Evolutionary conservation across 1,140 invertebrate genomes (phyloP).

Genomic region (Ptiloglossa arizonensis): DNA sequence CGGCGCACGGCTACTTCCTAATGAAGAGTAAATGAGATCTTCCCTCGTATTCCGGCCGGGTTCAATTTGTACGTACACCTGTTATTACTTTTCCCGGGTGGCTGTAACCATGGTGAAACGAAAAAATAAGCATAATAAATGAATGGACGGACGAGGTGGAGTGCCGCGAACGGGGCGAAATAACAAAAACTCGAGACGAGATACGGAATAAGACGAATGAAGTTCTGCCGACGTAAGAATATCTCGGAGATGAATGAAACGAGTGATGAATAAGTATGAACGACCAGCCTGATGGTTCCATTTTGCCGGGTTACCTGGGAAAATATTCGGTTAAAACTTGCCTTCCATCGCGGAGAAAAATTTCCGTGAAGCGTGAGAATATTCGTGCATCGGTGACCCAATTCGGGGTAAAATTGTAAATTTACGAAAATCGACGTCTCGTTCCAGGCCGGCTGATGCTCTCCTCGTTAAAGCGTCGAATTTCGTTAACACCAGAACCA

Average conservation of each 20-base stretch:
- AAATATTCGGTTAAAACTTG: slow-evolving; percentile 14
- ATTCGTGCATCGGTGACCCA: not conserved
- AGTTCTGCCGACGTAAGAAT: not conserved
- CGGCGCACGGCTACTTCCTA: not conserved
- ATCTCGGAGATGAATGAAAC: slow-evolving; percentile 14
- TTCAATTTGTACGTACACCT: slow-evolving; percentile 40
- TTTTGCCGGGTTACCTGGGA: not conserved
- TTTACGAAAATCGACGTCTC: not conserved
- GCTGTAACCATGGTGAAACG: not conserved
- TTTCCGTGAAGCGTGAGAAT: not conserved
- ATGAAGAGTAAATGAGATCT: slow-evolving; percentile 31
- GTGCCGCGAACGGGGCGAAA: not conserved
- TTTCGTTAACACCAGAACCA: too few relatives aligned
- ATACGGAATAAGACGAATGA: slow-evolving; percentile 14
- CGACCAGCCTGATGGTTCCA: slow-evolving; percentile 11
- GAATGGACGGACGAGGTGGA: not conserved
- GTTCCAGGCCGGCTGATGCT: not conserved
- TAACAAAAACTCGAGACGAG: not conserved
- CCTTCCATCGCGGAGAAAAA: not conserved
- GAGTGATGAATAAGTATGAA: slow-evolving; percentile 40
- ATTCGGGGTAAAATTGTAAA: not conserved
- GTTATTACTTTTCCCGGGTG: not conserved
- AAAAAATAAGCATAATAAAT: slow-evolving; percentile 28
- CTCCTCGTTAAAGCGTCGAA: too few relatives aligned
- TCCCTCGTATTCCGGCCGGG: not conserved